Percentiles rank a stretch among this genome's conserved stretches.
phyloP scores from a whole-genome alignment of 2,888 invertebrate species.

The Lithophane leautieri region DNA sequence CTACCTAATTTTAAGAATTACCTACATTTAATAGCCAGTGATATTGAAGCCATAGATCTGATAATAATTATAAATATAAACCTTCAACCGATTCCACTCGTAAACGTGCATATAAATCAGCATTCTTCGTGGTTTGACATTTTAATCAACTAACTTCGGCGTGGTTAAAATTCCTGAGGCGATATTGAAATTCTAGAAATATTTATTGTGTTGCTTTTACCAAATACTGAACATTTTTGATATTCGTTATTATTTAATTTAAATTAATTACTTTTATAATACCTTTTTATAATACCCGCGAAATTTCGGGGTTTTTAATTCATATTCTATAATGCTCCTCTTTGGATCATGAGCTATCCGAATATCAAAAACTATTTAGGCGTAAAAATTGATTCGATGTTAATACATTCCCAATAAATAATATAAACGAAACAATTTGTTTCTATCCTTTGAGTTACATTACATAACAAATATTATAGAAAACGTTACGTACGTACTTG shows the following conservation, averaged over 20 bases:
- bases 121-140: background rate
- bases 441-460: constrained; percentile 17
- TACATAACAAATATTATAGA: constrained; percentile 27
- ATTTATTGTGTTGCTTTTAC: background rate
- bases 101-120: constrained; percentile 2
- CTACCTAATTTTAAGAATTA: background rate
- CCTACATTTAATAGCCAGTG: background rate
- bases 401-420: background rate
- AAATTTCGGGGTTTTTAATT: no score
- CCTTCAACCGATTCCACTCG: background rate
- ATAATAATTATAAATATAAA: background rate
- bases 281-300: no score
- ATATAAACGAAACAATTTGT: constrained; percentile 12
- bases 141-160: constrained; percentile 13
- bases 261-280: background rate
- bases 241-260: background rate
- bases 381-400: no score
- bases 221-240: constrained; percentile 15
- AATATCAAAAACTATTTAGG: no score
- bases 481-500: constrained; percentile 21
- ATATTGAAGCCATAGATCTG: background rate
- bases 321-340: no score
- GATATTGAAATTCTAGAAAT: background rate
- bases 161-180: background rate
- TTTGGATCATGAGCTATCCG: no score